phyloP scores from a whole-genome alignment of 2,797 vertebrate species.

The Craterocephalus amniculus region DNA sequence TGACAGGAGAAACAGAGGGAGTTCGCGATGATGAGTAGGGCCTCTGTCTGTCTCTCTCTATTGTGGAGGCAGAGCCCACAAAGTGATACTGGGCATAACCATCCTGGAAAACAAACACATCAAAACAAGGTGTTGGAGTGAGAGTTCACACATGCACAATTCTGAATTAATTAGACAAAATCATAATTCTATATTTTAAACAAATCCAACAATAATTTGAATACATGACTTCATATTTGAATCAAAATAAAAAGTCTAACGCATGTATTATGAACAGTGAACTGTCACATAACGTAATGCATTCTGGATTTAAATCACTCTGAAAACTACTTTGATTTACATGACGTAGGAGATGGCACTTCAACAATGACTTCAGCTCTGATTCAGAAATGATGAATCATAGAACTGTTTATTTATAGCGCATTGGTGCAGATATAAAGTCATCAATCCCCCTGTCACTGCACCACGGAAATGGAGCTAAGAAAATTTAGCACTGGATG shows the following conservation, averaged over 20 bases:
- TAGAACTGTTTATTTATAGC: conserved; percentile 1
- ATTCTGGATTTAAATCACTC: background rate
- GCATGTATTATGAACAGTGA: background rate
- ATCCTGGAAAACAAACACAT: conserved; percentile 83
- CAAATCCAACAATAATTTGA: background rate
- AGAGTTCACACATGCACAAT: conserved; percentile 11
- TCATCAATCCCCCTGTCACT: background rate
- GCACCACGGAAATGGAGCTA: background rate
- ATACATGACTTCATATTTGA: too few relatives aligned
- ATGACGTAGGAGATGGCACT: conserved; percentile 1
- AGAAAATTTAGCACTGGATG: too few relatives aligned
- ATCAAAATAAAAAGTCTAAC: too few relatives aligned
- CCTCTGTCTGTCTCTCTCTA: conserved; percentile 97
- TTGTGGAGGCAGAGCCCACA: conserved; percentile 97
- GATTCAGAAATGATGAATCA: conserved; percentile 22
- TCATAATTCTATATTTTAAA: background rate
- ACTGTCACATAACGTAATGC: background rate
- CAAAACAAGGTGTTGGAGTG: background rate
- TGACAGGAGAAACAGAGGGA: conserved; percentile 96
- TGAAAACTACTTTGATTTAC: background rate
- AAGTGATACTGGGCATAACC: conserved; percentile 99
- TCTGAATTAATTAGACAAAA: background rate
- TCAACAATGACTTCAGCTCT: conserved; percentile 4
- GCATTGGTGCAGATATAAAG: conserved; percentile 10
- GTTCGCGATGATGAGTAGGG: conserved; percentile 98